phyloP scores from a whole-genome alignment of 1,140 invertebrate species.

The Apis laboriosa region DNA sequence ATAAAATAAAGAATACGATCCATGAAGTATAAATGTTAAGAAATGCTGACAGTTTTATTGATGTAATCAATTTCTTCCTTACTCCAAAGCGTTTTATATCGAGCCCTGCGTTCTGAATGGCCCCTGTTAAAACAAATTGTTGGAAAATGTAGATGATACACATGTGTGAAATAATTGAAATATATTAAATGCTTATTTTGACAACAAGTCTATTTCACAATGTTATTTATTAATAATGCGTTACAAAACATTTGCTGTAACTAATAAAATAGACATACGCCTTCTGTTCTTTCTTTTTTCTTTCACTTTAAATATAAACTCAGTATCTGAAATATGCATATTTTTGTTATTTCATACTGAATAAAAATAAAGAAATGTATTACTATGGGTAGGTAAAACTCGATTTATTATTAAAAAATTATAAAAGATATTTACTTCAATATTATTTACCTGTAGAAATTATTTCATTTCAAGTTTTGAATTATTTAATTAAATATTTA shows the following conservation, averaged over 20 bases:
- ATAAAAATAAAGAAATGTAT: conserved; percentile 28
- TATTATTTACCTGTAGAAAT: conserved; percentile 12
- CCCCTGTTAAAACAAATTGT: conserved; percentile 51
- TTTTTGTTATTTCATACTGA: conserved; percentile 26
- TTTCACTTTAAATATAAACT: background rate
- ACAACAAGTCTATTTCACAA: conserved; percentile 27
- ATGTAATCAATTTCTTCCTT: conserved; percentile 46
- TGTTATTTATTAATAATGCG: conserved; percentile 7
- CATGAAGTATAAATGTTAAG: conserved; percentile 20
- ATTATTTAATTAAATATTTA: conserved; percentile 27
- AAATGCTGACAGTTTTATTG: conserved; percentile 42
- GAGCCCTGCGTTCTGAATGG: conserved; percentile 49
- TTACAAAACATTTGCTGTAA: conserved; percentile 5
- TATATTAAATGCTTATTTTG: conserved; percentile 33
- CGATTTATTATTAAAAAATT: conserved; percentile 16
- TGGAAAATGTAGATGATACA: conserved; percentile 29
- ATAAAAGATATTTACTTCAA: conserved; percentile 30
- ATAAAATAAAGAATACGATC: conserved; percentile 9
- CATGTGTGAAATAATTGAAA: conserved; percentile 3
- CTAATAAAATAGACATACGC: background rate
- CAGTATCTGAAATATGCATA: conserved; percentile 8
- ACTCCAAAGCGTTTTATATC: conserved; percentile 48
- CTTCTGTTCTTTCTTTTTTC: background rate
- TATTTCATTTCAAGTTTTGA: conserved; percentile 37
- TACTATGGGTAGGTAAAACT: conserved; percentile 30